A percentile compares a stretch with the other conserved stretches of the same genome.
phyloP scores from a whole-genome alignment of 2,797 vertebrate species.

The Cossypha caffra region DNA sequence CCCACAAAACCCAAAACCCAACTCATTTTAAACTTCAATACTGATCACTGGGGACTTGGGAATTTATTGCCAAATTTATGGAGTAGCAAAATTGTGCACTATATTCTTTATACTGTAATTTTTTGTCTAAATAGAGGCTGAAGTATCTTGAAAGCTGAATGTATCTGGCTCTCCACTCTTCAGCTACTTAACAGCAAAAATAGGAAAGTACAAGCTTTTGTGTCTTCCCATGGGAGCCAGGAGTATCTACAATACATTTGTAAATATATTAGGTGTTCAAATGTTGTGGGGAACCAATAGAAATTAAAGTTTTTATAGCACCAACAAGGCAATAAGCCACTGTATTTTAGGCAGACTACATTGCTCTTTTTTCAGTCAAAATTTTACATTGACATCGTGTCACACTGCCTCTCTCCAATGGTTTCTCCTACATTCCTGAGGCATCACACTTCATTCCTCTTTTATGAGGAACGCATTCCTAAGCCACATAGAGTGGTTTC shows the following conservation, averaged over 20 bases:
- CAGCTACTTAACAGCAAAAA: neutral
- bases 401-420: neutral
- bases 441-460: neutral
- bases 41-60: neutral
- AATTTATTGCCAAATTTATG: neutral
- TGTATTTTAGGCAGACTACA: neutral
- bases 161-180: neutral
- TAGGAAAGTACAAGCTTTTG: neutral
- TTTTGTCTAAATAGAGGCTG: neutral
- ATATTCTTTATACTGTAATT: neutral
- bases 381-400: neutral
- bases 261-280: neutral
- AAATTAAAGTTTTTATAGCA: neutral
- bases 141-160: neutral
- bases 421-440: conserved; percentile 20
- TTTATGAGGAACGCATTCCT: neutral
- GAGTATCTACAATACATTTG: neutral
- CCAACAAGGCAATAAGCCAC: neutral
- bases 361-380: neutral
- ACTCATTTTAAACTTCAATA: neutral
- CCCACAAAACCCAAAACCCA: neutral
- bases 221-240: neutral
- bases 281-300: neutral
- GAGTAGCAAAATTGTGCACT: neutral
- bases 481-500: neutral